A percentile compares a stretch with the other conserved stretches of the same genome.
Conservation (phyloP, 92 coral and sea anemone genomes). For the Ricordea florida region DNA sequence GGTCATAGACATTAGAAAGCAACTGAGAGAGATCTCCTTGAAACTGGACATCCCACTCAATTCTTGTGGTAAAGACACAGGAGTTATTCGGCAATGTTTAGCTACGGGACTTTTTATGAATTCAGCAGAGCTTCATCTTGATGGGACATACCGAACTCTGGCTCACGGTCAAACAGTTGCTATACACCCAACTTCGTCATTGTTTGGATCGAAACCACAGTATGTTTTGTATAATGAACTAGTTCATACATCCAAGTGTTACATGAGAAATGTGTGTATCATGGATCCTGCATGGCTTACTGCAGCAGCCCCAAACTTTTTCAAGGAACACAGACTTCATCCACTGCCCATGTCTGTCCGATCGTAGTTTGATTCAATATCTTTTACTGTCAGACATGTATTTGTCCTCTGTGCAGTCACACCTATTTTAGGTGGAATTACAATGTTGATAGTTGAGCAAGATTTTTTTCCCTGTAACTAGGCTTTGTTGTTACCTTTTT, state of each 20-base stretch:
- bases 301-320: slow-evolving; percentile 79
- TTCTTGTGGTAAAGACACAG: slow-evolving; percentile 89
- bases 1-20: slow-evolving; percentile 89
- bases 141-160: slow-evolving; percentile 86
- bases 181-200: slow-evolving; percentile 88
- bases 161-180: slow-evolving; percentile 79
- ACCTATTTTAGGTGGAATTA: too few relatives aligned
- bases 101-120: slow-evolving; percentile 90
- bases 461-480: too few relatives aligned
- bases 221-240: slow-evolving; percentile 92
- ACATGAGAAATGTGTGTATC: slow-evolving; percentile 88
- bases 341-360: slow-evolving; percentile 71
- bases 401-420: background rate
- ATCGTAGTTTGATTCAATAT: slow-evolving; percentile 22
- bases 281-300: slow-evolving; percentile 91
- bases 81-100: slow-evolving; percentile 75
- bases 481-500: too few relatives aligned
- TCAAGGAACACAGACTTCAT: slow-evolving; percentile 81
- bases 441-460: too few relatives aligned
- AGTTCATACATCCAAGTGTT: slow-evolving; percentile 94
- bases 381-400: background rate
- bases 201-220: slow-evolving; percentile 85
- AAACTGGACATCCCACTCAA: slow-evolving; percentile 73
- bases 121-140: slow-evolving; percentile 93
- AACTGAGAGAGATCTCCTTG: slow-evolving; percentile 78